Percentiles rank a stretch among this genome's conserved stretches.
phyloP scores from a whole-genome alignment of 1,140 invertebrate genomes.

The Polyergus mexicanus region DNA sequence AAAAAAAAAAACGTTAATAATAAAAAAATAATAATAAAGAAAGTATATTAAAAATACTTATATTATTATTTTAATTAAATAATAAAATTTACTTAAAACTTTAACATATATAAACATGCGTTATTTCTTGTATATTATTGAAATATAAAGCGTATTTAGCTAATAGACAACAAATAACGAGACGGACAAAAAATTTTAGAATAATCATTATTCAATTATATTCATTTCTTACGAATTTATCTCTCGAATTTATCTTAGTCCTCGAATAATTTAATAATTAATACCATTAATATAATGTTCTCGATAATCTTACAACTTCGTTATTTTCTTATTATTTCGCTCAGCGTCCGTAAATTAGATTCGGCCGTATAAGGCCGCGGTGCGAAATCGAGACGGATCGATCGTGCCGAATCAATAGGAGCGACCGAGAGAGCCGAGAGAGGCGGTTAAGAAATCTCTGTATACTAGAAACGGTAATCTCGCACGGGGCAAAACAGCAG shows the following conservation, averaged over 20 bases:
- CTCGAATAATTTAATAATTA: conserved; percentile 2
- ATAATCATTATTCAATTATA: not conserved
- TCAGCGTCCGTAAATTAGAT: conserved; percentile 24
- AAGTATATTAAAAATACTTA: not conserved
- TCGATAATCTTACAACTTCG: not conserved
- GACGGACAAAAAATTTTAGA: not conserved
- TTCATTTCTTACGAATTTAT: not conserved
- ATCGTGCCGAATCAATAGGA: conserved; percentile 61
- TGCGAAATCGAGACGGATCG: conserved; percentile 64
- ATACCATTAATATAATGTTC: not conserved
- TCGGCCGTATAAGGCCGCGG: conserved; percentile 45
- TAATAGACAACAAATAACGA: not conserved
- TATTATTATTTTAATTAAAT: conserved; percentile 1
- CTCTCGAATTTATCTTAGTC: not conserved
- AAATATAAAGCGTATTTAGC: not conserved
- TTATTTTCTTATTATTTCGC: conserved; percentile 7
- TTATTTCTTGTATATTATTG: not conserved
- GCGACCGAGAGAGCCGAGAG: conserved; percentile 39
- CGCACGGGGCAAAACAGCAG: conserved; percentile 21
- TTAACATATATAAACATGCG: not conserved
- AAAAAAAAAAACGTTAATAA: conserved; percentile 22
- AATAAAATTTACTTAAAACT: conserved; percentile 1
- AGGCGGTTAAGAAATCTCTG: conserved; percentile 65
- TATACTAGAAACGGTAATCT: conserved; percentile 29
- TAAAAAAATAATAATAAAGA: conserved; percentile 18